A percentile compares a stretch with the other conserved stretches of the same genome.
Evolutionary conservation across 2,888 invertebrate species (phyloP).

Genomic region (Melieria crassipennis): DNA sequence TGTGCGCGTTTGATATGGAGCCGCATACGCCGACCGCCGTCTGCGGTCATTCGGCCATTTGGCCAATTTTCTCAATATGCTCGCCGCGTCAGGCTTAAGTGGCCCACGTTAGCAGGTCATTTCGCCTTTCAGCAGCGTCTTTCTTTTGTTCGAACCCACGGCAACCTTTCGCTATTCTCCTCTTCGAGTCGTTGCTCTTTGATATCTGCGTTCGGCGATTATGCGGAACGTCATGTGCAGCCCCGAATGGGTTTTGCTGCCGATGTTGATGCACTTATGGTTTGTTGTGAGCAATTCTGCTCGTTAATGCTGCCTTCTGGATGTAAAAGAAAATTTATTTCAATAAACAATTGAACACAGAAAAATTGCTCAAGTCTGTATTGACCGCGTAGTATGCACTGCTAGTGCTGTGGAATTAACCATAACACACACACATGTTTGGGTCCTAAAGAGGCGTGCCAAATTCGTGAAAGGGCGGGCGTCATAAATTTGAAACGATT

Average conservation of each 20-base stretch:
- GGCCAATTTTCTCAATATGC: not conserved
- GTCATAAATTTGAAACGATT: slow-evolving; percentile 51
- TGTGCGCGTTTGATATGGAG: slow-evolving; percentile 40
- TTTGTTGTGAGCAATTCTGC: slow-evolving; percentile 48
- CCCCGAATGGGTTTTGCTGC: not conserved
- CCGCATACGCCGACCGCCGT: slow-evolving; percentile 30
- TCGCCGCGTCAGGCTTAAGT: too few species aligned
- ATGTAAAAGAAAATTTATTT: slow-evolving; percentile 53
- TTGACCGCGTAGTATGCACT: slow-evolving; percentile 20
- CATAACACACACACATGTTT: slow-evolving; percentile 18
- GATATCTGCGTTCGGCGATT: slow-evolving; percentile 13
- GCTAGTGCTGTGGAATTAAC: not conserved
- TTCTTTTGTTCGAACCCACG: not conserved
- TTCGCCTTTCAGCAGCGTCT: slow-evolving; percentile 32
- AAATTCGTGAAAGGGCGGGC: slow-evolving; percentile 55
- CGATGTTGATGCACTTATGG: slow-evolving; percentile 45
- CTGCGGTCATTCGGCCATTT: slow-evolving; percentile 6
- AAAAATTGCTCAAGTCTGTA: slow-evolving; percentile 41
- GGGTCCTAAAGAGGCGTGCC: slow-evolving; percentile 45
- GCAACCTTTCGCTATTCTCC: slow-evolving; percentile 11
- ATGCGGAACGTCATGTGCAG: slow-evolving; percentile 14
- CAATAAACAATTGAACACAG: slow-evolving; percentile 51
- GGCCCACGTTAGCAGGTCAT: slow-evolving; percentile 28
- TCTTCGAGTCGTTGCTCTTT: slow-evolving; percentile 16
- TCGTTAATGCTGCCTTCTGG: slow-evolving; percentile 38